Evolutionary conservation across 2,113 vertebrate species (phyloP), one percentile per base, ranked within the genome.

Genomic region (Atherinomorus stipes): DNA sequence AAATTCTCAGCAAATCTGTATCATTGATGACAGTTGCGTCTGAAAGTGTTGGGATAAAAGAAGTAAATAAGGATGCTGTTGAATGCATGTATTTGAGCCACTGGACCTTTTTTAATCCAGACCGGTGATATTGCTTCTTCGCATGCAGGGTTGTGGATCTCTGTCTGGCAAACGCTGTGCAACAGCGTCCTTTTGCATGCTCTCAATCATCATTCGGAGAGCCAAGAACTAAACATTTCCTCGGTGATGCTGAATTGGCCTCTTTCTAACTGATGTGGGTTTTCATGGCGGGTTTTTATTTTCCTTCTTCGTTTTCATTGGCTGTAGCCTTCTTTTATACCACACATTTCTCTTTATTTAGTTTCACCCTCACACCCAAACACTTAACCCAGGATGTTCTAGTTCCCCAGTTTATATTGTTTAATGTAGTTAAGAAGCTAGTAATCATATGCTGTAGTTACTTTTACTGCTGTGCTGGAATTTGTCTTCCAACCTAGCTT

Each of bases 211-310:
- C 60, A 53, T 42, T 34, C 73, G 80, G 60, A 21, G 7, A 69
- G 61, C 22, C 16, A 40, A 57, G 58, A 78, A 25, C 51, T 62
- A 80, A 81, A 76, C 74, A 60, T 74, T 68, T 70, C 72, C 63
- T 64, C 65, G 31, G 51, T 65, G 50, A 69, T 81, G 76, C 78
- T 89, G 84, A 84, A 68, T 68, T 57, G 47, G 71, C 78, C 53
- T 76, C 53, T 81, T 75, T 83, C 38, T 83, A 28, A 56, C 66
- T 77, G 70, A 84, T 84, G 88, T 90, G 83, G 79, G 81, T 58
- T 34, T 49, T 57, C 54, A 54, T 57, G 38, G 26, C 60, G 37
- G 50, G 12, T 21, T 22, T 25, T 15, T 45, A 13, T 64, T 56
- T 11, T 26, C 2, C n/a, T n/a, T 53, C 31, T 11, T 57, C 26